phyloP scores from a whole-genome alignment of 37 sponge, comb jelly and placozoan genomes.

The Spongilla lacustris region DNA sequence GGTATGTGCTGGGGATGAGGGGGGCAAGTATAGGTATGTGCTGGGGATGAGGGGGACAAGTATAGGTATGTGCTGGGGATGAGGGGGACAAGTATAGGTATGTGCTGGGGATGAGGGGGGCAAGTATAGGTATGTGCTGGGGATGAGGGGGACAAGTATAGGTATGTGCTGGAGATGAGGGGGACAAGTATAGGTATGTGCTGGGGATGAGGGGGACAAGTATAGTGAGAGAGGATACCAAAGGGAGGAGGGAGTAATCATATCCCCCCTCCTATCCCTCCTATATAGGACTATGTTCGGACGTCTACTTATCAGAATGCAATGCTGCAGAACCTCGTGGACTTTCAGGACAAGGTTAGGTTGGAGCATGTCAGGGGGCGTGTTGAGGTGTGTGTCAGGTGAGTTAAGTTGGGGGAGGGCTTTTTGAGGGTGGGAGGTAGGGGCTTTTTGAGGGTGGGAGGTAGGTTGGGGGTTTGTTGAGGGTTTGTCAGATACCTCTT shows the following conservation, averaged over 20 bases:
- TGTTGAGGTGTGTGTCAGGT: background rate
- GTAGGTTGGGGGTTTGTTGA: too few relatives aligned
- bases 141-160: conserved; percentile 52
- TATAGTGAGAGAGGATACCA: background rate
- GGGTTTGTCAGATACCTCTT: too few relatives aligned
- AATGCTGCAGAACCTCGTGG: conserved; percentile 88
- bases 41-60: background rate
- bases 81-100: conserved; percentile 78
- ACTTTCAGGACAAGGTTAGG: conserved; percentile 91
- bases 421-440: background rate
- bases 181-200: background rate
- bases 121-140: background rate
- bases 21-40: conserved; percentile 78
- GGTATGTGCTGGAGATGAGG: conserved; percentile 15
- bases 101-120: background rate
- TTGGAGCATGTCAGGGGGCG: background rate
- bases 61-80: background rate
- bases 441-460: too few relatives aligned
- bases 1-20: background rate
- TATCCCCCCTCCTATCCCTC: background rate
- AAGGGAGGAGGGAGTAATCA: background rate
- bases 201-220: background rate
- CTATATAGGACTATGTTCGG: conserved; percentile 81
- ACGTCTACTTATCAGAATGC: conserved; percentile 97
- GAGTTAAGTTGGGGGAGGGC: background rate